These are phyloP conservation scores for Drosophila suboccidentalis DNA, from an alignment of 2,888 invertebrate genomes.

Conservation along the genomic window DNA sequence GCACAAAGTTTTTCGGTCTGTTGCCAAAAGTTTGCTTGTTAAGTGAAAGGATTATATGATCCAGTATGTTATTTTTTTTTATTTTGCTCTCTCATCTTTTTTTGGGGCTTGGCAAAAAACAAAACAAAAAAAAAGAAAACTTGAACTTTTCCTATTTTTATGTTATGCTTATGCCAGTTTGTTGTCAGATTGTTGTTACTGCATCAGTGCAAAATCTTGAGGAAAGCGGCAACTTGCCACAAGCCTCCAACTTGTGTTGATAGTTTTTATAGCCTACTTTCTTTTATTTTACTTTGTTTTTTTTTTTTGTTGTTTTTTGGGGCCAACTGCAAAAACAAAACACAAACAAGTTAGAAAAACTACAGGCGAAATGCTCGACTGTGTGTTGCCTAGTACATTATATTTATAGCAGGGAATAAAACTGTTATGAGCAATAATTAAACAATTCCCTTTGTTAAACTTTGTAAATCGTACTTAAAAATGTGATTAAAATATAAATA, in stretches of 20 bases:
- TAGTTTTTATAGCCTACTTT: conserved; percentile 78
- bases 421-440: too few relatives aligned
- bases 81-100: not conserved
- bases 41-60: conserved; percentile 80
- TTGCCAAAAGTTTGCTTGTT: conserved; percentile 79
- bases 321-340: conserved; percentile 20
- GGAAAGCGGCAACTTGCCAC: conserved; percentile 54
- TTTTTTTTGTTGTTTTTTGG: not conserved
- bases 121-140: conserved; percentile 26
- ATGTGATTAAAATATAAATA: too few relatives aligned
- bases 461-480: too few relatives aligned
- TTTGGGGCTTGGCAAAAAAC: conserved; percentile 5
- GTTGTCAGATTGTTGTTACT: conserved; percentile 63
- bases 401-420: too few relatives aligned
- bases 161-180: conserved; percentile 67
- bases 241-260: conserved; percentile 69
- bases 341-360: not conserved
- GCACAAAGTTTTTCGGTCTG: conserved; percentile 69
- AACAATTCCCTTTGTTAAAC: too few relatives aligned
- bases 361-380: not conserved
- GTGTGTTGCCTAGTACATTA: not conserved
- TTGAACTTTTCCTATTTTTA: conserved; percentile 68
- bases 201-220: conserved; percentile 53
- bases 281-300: conserved; percentile 20
- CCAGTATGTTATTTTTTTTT: conserved; percentile 50